Evolutionary conservation across 2,888 invertebrate genomes (phyloP).

Genomic region (Aromia moschata): DNA sequence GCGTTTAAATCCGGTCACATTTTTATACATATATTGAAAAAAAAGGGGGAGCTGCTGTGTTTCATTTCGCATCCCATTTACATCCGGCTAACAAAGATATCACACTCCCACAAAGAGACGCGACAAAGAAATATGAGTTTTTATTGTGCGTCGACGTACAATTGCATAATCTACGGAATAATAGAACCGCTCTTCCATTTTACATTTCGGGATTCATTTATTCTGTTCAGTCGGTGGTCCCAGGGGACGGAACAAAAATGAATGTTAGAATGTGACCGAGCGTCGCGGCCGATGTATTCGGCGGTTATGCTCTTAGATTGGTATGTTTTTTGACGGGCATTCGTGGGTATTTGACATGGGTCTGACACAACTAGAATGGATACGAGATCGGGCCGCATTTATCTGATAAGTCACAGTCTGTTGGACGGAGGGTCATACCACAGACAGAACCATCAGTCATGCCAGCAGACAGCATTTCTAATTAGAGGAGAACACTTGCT

Average conservation of each 20-base stretch:
- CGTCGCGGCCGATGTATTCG: conserved; percentile 27
- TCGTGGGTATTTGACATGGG: conserved; percentile 61
- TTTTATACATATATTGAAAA: conserved; percentile 27
- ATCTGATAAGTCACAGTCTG: conserved; percentile 51
- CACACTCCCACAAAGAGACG: conserved; percentile 55
- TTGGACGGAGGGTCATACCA: conserved; percentile 40
- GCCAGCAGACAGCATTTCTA: conserved; percentile 59
- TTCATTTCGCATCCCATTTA: conserved; percentile 48
- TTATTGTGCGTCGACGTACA: conserved; percentile 61
- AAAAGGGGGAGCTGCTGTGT: conserved; percentile 25
- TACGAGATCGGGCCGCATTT: conserved; percentile 44
- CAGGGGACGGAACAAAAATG: conserved; percentile 41
- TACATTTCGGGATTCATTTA: conserved; percentile 60
- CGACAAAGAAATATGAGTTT: conserved; percentile 60
- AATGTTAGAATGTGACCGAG: conserved; percentile 41
- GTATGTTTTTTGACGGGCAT: conserved; percentile 57
- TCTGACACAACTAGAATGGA: conserved; percentile 59
- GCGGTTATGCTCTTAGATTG: conserved; percentile 38
- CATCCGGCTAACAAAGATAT: conserved; percentile 57
- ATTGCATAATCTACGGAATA: conserved; percentile 61
- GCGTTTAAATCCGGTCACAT: conserved; percentile 26
- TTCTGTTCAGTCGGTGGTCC: conserved; percentile 52
- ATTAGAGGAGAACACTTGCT: conserved; percentile 58
- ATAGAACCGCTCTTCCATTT: conserved; percentile 59
- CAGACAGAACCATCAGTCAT: conserved; percentile 58